Percentiles rank a stretch among this genome's conserved stretches.
These are phyloP conservation scores for Dasypogon diadema DNA, from an alignment of 2,888 invertebrate species.

Conservation along the genomic window DNA sequence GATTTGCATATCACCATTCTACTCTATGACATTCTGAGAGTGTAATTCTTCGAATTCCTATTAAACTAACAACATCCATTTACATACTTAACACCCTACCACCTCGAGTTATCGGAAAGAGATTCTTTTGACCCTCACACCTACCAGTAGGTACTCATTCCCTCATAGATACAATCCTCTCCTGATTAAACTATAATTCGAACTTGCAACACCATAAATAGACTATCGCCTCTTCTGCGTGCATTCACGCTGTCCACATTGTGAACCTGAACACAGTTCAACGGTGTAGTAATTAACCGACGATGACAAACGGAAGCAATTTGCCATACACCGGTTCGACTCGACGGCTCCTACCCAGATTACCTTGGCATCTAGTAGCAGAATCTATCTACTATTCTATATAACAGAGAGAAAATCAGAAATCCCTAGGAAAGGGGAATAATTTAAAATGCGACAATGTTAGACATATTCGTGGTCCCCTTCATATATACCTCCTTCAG, in stretches of 20 bases:
- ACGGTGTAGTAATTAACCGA: constrained; percentile 55
- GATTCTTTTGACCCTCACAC: neutral
- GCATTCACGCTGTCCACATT: constrained; percentile 17
- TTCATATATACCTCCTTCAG: neutral
- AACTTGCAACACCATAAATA: constrained; percentile 19
- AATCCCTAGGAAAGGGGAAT: neutral
- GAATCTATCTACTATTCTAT: constrained; percentile 8
- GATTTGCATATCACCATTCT: too few relatives aligned
- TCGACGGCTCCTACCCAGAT: constrained; percentile 31
- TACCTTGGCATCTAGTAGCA: neutral
- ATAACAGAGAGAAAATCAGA: neutral
- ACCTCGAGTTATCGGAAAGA: neutral
- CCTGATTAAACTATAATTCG: neutral
- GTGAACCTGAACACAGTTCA: constrained; percentile 32
- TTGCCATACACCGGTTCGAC: constrained; percentile 57
- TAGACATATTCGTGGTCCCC: neutral
- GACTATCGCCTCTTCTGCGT: constrained; percentile 20
- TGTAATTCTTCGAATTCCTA: neutral
- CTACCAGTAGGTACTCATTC: neutral
- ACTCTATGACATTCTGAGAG: too few relatives aligned
- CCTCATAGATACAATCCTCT: neutral
- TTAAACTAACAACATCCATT: neutral
- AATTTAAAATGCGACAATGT: constrained; percentile 39
- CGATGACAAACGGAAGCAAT: constrained; percentile 59
- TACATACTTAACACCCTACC: neutral